These are phyloP conservation scores for Rhopilema esculentum DNA, from an alignment of 30 jellyfish, hydroid and myxozoan species.

Conservation along the genomic window DNA sequence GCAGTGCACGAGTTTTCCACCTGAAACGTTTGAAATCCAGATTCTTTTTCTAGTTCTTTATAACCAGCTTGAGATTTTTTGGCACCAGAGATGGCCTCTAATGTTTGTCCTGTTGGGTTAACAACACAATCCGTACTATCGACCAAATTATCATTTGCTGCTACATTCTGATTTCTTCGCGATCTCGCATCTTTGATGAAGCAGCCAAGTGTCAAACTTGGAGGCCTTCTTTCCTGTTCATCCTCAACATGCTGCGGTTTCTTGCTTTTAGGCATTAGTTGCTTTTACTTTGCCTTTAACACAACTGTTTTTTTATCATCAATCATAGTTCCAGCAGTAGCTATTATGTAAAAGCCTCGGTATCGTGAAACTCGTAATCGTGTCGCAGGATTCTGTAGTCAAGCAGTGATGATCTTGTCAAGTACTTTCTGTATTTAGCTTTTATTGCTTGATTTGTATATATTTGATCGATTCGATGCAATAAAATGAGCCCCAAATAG, in stretches of 20 bases:
- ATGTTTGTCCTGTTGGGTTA: not conserved
- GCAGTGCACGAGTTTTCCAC: not conserved
- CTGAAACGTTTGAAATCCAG: not conserved
- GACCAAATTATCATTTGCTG: not conserved
- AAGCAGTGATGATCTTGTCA: too few relatives aligned
- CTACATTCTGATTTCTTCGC: conserved; percentile 18
- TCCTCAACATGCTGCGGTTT: conserved; percentile 12
- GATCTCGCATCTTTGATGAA: conserved; percentile 65
- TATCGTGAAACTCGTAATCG: not conserved
- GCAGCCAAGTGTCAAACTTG: conserved; percentile 66
- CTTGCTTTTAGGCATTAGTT: conserved; percentile 52
- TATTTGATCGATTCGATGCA: too few relatives aligned
- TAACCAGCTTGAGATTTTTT: not conserved
- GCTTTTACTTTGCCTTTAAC: not conserved
- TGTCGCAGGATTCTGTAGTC: too few relatives aligned
- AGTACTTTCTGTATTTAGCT: too few relatives aligned
- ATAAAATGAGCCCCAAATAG: too few relatives aligned
- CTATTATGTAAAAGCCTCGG: not conserved
- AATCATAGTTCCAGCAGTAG: not conserved
- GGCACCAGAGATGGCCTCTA: not conserved
- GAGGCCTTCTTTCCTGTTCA: conserved; percentile 75
- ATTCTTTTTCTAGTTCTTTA: not conserved
- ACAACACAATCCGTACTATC: not conserved
- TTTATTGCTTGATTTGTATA: too few relatives aligned
- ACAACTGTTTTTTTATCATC: not conserved